Percentiles rank a stretch among this genome's conserved stretches.
These are phyloP conservation scores for Pachycephus smyrnensis DNA, from an alignment of 2,888 invertebrate species.

Conservation along the genomic window DNA sequence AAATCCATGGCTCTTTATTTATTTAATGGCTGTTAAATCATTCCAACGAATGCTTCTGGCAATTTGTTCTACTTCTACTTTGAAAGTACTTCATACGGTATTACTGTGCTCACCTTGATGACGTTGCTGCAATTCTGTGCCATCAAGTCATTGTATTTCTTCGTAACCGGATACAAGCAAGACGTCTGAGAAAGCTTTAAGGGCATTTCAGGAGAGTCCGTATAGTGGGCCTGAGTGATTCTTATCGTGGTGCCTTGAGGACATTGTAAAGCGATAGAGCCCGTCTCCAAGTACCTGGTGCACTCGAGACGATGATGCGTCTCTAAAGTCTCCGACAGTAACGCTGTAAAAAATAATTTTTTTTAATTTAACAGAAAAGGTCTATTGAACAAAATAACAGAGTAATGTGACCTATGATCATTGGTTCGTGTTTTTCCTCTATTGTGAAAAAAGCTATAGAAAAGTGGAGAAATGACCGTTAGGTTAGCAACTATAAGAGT, in stretches of 20 bases:
- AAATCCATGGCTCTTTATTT: neutral
- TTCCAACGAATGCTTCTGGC: neutral
- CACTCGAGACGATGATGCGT: constrained; percentile 91
- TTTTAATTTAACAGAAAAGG: neutral
- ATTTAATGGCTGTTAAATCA: neutral
- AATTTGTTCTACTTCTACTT: neutral
- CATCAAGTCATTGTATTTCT: neutral
- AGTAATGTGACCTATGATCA: neutral
- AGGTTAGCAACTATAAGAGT: no score
- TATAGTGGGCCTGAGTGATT: constrained; percentile 75
- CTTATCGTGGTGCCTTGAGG: constrained; percentile 89
- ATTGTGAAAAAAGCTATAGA: neutral
- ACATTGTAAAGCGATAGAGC: constrained; percentile 81
- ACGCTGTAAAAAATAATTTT: constrained; percentile 70
- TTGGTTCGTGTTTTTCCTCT: neutral
- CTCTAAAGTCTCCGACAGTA: constrained; percentile 86
- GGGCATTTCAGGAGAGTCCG: constrained; percentile 15
- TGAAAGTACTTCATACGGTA: neutral
- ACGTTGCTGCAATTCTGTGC: neutral
- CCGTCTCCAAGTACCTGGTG: constrained; percentile 76
- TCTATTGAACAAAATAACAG: neutral
- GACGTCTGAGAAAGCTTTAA: neutral
- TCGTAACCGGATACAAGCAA: neutral
- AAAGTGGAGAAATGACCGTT: neutral
- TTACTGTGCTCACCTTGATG: neutral